Evolutionary conservation across 1,140 invertebrate genomes (phyloP).

Genomic region (Brachystomella parvula): DNA sequence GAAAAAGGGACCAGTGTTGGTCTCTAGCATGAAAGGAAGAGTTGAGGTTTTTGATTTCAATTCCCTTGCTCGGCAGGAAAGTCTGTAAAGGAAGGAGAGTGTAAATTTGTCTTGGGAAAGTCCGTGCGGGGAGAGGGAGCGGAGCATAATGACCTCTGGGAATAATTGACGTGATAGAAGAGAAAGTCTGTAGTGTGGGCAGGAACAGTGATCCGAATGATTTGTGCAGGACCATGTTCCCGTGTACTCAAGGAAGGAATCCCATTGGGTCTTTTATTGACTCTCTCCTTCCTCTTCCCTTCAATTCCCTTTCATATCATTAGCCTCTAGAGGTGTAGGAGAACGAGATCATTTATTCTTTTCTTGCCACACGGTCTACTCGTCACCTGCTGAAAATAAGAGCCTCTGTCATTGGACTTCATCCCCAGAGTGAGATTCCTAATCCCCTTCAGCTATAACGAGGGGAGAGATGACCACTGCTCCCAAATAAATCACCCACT

Average conservation of each 20-base stretch:
- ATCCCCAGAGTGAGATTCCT: not conserved
- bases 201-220: conserved; percentile 27
- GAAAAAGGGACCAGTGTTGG: not conserved
- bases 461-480: too few species aligned
- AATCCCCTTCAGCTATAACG: conserved; percentile 4
- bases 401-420: not conserved
- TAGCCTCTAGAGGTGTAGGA: conserved; percentile 8
- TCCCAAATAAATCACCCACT: too few species aligned
- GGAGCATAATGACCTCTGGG: conserved; percentile 37
- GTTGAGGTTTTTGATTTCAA: too few species aligned
- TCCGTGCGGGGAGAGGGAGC: conserved; percentile 19
- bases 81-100: too few species aligned
- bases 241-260: conserved; percentile 8
- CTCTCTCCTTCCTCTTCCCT: not conserved
- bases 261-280: conserved; percentile 4
- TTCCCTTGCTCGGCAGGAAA: too few species aligned
- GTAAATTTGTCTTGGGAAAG: conserved; percentile 31
- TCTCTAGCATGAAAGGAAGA: too few species aligned
- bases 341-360: not conserved
- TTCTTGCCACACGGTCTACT: not conserved
- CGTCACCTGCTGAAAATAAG: too few species aligned
- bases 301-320: conserved; percentile 36
- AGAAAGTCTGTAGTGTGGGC: conserved; percentile 14
- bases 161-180: conserved; percentile 32
- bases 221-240: conserved; percentile 19